A percentile compares a stretch with the other conserved stretches of the same genome.
Evolutionary conservation across 2,113 vertebrate species (phyloP).

Genomic region (Rhabdornis inornatus): DNA sequence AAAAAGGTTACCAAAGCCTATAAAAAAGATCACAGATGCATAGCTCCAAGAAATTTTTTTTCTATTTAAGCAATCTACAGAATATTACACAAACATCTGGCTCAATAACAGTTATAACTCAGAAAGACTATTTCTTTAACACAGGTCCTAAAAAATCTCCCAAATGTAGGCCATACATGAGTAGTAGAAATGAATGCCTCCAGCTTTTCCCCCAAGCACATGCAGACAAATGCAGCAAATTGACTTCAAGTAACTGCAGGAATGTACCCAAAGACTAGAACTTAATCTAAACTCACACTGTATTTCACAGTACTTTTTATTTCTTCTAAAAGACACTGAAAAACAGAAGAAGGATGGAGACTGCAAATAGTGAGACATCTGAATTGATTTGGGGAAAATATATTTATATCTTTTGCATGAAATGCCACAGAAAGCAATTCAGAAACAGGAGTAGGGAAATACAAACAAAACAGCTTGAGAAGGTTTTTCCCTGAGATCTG

Average conservation of each 20-base stretch:
- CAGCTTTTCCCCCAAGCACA: neutral
- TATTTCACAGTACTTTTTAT: neutral
- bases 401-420: neutral
- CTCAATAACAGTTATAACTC: neutral
- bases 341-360: neutral
- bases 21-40: neutral
- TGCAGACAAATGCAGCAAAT: neutral
- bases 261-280: neutral
- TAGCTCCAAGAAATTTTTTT: neutral
- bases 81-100: neutral
- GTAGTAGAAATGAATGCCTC: neutral
- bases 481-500: neutral
- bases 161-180: neutral
- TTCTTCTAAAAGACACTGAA: neutral
- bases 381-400: neutral
- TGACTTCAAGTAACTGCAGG: neutral
- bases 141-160: neutral
- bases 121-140: neutral
- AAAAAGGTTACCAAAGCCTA: neutral
- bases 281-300: neutral
- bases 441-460: neutral
- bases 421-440: neutral
- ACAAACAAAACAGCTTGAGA: accelerated
- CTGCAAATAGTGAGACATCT: neutral
- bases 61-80: neutral